Base-by-base conservation (phyloP, 2,113 vertebrate genomes). In the Laticauda colubrina region DNA sequence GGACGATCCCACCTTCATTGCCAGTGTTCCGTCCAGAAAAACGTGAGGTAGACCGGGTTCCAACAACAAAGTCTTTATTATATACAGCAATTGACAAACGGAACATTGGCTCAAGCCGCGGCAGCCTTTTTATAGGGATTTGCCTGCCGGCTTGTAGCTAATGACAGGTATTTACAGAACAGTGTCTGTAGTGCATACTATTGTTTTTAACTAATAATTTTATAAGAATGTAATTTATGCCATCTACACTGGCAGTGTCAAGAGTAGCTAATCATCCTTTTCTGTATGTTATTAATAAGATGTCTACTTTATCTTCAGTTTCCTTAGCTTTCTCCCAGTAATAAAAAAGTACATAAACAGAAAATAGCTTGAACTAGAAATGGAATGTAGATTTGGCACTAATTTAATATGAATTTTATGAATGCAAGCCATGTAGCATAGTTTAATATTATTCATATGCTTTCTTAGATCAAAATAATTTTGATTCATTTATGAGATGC, bases 401-500 rank as follows among this genome's bases (percentile, higher is more conserved):
- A 94, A 94, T 54, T 90, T 92, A 0, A 0, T n/a, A 92, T 93
- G 87, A 0, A 0, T 45, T 95, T 94, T 93, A 64, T 54, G 45
- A 88, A 81, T 11, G 86, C 87, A 61, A 57, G 45, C 56, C 61
- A 59, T 53, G 15, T 48, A 91, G 86, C 89, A 81, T 93, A 90
- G 89, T 51, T 96, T 85, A 93, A 94, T 93, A 94, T 95, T 93
- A 92, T 89, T 81, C 34, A 81, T 81, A 21, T 81, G 75, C 75
- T 81, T 81, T 81, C 34, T 81, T 20, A 39, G 18, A 43, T 43
- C 75, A 81, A 81, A 81, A 81, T 81, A 81, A 29, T 90, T 93
- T 88, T 91, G 85, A 54, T 0, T 0, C 24, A 90, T 59, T 57
- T 29, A 5, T 91, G 87, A 87, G 92, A 89, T 89, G 75, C n/a